Evolutionary conservation across 2,113 vertebrate genomes (phyloP), one percentile per base, ranked within the genome.

Genomic region (Pangasianodon hypophthalmus): DNA sequence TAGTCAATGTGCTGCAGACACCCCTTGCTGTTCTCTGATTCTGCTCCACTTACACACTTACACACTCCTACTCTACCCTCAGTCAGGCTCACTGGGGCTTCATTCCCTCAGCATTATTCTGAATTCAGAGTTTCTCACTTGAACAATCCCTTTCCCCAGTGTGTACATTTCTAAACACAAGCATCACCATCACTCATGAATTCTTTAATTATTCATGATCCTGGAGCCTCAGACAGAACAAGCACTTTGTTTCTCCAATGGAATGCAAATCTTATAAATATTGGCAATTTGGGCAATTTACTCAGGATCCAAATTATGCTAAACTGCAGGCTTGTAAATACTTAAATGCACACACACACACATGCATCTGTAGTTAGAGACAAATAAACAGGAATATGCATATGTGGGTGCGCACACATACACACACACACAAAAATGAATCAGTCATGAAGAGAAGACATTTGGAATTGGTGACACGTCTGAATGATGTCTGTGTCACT

Each of bases 301-400:
- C 81, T 85, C 85, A 67, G 64, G 75, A 85, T 85, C 81, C 75
- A 87, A 88, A 90, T 90, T 82, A 91, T 83, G 44, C 89, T 90
- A 85, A 91, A 90, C 87, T 89, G 90, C 80, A n/a, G 84, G 81
- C 85, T 92, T 89, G 90, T 92, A 90, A 92, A 92, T 83, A 92
- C 75, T 87, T 75, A 90, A 85, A 88, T 10, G 56, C 52, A 67
- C 37, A 50, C 64, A 44, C 64, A 44, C 32, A 48, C 37, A 37
- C 48, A 81, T 52, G 14, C 44, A 56, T 82, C 52, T 82, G n/a
- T 37, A 37, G 1, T 37, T 37, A 37, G 37, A 37, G 37, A 37
- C 37, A 37, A 37, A 56, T 19, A 82, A 60, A 60, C 9, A 41
- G 13, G 11, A 44, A 60, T 26, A 44, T 44, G 10, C 18, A 54